Evolutionary conservation across 2,797 vertebrate genomes (phyloP).

Genomic region (Girardinus metallicus): DNA sequence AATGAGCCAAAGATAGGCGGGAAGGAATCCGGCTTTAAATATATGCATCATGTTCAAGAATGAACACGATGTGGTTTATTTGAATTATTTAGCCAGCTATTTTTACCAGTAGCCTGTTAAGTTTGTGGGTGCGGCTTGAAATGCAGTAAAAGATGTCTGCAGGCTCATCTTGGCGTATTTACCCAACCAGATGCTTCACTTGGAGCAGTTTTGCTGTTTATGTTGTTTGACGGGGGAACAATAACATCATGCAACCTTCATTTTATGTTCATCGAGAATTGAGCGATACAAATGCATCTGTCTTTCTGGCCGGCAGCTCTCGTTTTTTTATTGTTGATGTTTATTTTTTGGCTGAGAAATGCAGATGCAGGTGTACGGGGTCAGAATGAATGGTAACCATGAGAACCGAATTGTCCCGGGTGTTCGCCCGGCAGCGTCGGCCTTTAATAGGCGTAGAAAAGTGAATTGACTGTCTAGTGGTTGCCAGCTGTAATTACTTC

Average conservation of each 20-base stretch:
- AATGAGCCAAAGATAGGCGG: slow-evolving; percentile 64
- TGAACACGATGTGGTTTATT: slow-evolving; percentile 55
- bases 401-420: slow-evolving; percentile 30
- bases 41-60: slow-evolving; percentile 44
- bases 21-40: slow-evolving; percentile 53
- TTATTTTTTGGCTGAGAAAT: slow-evolving; percentile 44
- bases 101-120: slow-evolving; percentile 60
- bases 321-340: slow-evolving; percentile 18
- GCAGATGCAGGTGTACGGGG: slow-evolving; percentile 12
- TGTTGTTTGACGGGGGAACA: slow-evolving; percentile 43
- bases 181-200: slow-evolving; percentile 59
- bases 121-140: slow-evolving; percentile 61
- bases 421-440: slow-evolving; percentile 34
- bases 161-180: slow-evolving; percentile 46
- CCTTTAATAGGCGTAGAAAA: slow-evolving; percentile 72
- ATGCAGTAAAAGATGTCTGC: slow-evolving; percentile 48
- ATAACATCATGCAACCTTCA: slow-evolving; percentile 38
- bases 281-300: slow-evolving; percentile 19
- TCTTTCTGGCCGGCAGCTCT: not conserved
- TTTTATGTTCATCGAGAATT: slow-evolving; percentile 32
- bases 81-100: slow-evolving; percentile 51
- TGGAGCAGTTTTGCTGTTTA: slow-evolving; percentile 45
- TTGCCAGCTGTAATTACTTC: slow-evolving; percentile 67
- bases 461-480: slow-evolving; percentile 66
- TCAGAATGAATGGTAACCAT: slow-evolving; percentile 32